Evolutionary conservation across 2,113 vertebrate genomes (phyloP).

Genomic region (Ranitomeya variabilis): DNA sequence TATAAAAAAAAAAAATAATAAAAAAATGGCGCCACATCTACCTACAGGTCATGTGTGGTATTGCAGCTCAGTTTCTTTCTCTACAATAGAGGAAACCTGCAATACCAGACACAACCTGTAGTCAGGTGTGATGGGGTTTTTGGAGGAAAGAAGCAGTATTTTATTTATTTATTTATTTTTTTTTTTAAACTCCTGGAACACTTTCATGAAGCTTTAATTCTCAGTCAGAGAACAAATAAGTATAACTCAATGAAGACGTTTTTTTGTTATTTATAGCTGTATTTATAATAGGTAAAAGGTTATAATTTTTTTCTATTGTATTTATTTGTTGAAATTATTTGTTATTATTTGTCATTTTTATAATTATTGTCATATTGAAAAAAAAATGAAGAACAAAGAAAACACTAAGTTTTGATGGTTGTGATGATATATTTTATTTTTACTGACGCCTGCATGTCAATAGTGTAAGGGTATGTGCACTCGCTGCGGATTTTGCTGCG

Average conservation of each 20-base stretch:
- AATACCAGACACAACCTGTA: no score
- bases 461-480: no score
- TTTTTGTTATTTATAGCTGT: neutral
- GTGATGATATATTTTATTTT: neutral
- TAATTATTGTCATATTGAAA: neutral
- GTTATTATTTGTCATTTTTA: neutral
- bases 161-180: no score
- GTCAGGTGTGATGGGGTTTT: no score
- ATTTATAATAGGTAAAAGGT: neutral
- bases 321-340: neutral
- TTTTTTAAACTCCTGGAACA: neutral
- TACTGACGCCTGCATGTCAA: no score
- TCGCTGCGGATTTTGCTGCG: no score
- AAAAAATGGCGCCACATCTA: no score
- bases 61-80: no score
- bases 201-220: slow-evolving; percentile 20
- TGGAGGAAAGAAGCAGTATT: no score
- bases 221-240: slow-evolving; percentile 1
- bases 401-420: neutral
- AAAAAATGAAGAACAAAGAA: neutral
- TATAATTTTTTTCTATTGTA: neutral
- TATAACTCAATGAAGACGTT: neutral
- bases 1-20: no score
- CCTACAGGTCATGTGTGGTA: no score
- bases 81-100: no score